A percentile compares a stretch with the other conserved stretches of the same genome.
These are phyloP conservation scores for Ondatra zibethicus DNA, from an alignment of 2,113 vertebrate species.

Conservation along the genomic window DNA sequence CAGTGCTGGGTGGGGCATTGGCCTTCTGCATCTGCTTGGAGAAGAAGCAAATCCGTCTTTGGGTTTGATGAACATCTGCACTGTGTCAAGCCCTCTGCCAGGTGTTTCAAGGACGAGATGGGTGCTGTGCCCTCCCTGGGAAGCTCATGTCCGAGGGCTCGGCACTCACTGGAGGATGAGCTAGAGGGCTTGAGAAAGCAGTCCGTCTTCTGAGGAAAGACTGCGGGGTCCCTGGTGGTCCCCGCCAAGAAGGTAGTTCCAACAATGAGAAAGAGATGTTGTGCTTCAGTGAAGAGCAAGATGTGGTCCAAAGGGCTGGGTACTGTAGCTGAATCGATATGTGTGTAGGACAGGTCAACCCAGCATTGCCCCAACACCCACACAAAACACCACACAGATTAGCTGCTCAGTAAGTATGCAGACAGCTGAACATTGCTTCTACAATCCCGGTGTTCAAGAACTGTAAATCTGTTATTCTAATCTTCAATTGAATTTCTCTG, in stretches of 20 bases:
- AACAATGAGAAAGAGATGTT: background rate
- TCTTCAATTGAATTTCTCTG: background rate
- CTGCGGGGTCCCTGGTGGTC: background rate
- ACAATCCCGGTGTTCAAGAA: background rate
- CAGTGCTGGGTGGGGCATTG: background rate
- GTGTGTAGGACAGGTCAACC: too few species aligned
- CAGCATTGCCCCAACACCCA: too few species aligned
- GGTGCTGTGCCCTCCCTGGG: background rate
- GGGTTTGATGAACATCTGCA: background rate
- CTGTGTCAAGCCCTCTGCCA: background rate
- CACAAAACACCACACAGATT: rapidly evolving
- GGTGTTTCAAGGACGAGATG: background rate
- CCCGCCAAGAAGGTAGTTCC: background rate
- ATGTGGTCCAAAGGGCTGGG: background rate
- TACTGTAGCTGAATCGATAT: background rate
- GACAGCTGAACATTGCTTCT: background rate
- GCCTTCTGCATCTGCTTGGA: background rate
- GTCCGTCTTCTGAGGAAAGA: background rate
- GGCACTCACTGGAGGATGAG: too few species aligned
- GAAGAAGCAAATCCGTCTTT: background rate
- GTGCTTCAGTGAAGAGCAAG: background rate
- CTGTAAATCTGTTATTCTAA: background rate
- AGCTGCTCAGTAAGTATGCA: background rate
- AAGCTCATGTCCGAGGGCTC: background rate
- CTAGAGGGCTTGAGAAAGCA: background rate